A percentile compares a stretch with the other conserved stretches of the same genome.
phyloP scores from a whole-genome alignment of 1,140 invertebrate species.

The Thaumatotibia leucotreta region DNA sequence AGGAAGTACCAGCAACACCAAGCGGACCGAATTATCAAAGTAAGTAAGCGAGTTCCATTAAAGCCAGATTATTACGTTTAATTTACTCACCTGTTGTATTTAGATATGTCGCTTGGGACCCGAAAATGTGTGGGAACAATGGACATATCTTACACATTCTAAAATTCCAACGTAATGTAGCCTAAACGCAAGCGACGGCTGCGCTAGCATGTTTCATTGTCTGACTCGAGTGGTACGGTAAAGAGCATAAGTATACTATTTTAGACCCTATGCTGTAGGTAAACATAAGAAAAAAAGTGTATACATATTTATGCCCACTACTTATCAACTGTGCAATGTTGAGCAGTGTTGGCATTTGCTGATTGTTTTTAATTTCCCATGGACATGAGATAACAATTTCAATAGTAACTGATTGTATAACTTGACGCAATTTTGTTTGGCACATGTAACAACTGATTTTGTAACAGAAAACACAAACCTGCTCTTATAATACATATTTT shows the following conservation, averaged over 20 bases:
- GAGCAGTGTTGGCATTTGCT: background rate
- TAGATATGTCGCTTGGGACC: constrained; percentile 7
- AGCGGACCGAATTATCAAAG: constrained; percentile 70
- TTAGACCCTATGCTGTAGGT: no score
- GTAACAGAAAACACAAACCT: no score
- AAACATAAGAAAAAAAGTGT: no score
- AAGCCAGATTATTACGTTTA: background rate
- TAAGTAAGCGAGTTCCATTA: constrained; percentile 31
- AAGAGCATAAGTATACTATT: no score
- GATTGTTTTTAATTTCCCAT: constrained; percentile 17
- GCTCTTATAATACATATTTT: no score
- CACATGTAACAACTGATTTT: background rate
- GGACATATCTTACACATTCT: background rate
- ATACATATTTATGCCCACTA: no score
- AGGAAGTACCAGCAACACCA: constrained; percentile 46
- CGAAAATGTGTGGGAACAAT: background rate
- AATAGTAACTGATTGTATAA: background rate
- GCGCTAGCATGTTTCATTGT: background rate
- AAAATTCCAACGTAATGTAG: background rate
- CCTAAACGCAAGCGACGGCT: background rate
- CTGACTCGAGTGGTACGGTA: no score
- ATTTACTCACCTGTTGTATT: background rate
- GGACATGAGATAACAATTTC: background rate
- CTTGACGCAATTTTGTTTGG: background rate
- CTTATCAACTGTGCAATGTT: no score